phyloP scores from a whole-genome alignment of 1,140 invertebrate genomes.

The Callitettix versicolor region DNA sequence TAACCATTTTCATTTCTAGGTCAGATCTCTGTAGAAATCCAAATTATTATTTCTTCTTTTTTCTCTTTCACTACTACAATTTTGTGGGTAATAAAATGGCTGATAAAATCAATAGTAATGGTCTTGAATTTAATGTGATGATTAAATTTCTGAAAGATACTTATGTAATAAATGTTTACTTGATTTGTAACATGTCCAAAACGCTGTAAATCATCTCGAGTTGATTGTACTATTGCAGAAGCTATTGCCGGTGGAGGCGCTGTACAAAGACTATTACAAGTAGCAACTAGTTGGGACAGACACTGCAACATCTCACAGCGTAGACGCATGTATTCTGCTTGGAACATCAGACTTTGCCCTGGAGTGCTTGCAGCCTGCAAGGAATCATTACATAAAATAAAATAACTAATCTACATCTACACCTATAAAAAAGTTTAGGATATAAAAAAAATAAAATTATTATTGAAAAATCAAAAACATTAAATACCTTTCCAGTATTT shows the following conservation, averaged over 20 bases:
- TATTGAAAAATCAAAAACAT: no score
- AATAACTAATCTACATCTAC: constrained; percentile 18
- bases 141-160: no score
- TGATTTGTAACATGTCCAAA: constrained; percentile 75
- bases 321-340: constrained; percentile 63
- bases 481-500: no score
- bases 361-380: constrained; percentile 52
- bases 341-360: constrained; percentile 57
- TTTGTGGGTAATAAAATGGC: no score
- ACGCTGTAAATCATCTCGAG: constrained; percentile 68
- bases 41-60: neutral
- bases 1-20: no score
- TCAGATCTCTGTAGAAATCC: no score
- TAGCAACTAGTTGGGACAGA: constrained; percentile 59
- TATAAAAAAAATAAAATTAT: neutral
- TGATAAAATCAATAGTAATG: no score
- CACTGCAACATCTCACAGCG: constrained; percentile 67
- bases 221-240: constrained; percentile 61
- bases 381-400: no score
- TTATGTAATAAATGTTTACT: constrained; percentile 36
- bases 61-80: neutral
- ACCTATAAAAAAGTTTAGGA: constrained; percentile 4
- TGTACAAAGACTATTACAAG: constrained; percentile 73
- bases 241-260: constrained; percentile 89
- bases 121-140: no score